Conservation (phyloP, 2,888 invertebrate genomes). For the Microctonus aethiopoides region DNA sequence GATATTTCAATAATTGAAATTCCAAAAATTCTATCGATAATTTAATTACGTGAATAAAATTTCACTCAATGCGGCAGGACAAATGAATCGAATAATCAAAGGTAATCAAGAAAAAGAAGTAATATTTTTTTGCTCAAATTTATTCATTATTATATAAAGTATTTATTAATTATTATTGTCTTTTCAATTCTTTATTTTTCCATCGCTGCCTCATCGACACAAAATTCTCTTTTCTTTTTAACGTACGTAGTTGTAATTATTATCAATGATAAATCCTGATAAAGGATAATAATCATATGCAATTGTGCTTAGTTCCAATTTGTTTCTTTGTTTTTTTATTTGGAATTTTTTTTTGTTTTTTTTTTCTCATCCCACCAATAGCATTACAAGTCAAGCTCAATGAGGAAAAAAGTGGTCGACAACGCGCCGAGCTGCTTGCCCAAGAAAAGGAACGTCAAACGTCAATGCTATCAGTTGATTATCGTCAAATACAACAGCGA, state of each 20-base stretch:
- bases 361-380: conserved; percentile 59
- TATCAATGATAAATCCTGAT: background rate
- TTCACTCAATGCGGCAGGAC: conserved; percentile 74
- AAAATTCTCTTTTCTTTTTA: conserved; percentile 7
- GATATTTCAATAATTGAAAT: background rate
- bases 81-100: conserved; percentile 76
- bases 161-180: conserved; percentile 7
- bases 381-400: conserved; percentile 92
- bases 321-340: too few species aligned
- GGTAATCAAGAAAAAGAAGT: conserved; percentile 67
- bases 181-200: conserved; percentile 24
- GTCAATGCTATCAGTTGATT: conserved; percentile 94
- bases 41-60: conserved; percentile 44
- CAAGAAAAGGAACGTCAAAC: conserved; percentile 95
- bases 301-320: background rate
- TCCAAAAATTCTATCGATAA: background rate
- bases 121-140: background rate
- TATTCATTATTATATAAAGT: background rate
- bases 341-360: background rate
- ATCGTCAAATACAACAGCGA: conserved; percentile 92
- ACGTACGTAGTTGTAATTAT: conserved; percentile 24
- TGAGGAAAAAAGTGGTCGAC: conserved; percentile 88
- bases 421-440: conserved; percentile 85
- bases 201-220: conserved; percentile 4
- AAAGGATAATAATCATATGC: background rate